Evolutionary conservation across 2,888 invertebrate species (phyloP).

Genomic region (Lamproptera curius): DNA sequence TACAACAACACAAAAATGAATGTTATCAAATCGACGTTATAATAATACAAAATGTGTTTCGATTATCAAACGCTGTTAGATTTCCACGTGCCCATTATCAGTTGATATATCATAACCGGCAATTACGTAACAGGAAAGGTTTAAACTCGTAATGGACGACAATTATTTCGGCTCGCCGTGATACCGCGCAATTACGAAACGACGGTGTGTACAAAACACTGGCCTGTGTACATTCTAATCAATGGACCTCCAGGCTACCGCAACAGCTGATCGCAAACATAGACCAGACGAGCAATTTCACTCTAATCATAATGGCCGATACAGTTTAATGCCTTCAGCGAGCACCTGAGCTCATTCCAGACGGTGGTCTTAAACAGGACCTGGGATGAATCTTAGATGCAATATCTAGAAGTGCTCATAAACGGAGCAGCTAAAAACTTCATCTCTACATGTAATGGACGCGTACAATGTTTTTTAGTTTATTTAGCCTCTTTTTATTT

Average conservation of each 20-base stretch:
- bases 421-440: too few relatives aligned
- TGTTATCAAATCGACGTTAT: too few relatives aligned
- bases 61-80: neutral
- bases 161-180: neutral
- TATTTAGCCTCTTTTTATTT: too few relatives aligned
- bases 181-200: conserved; percentile 7
- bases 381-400: conserved; percentile 11
- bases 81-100: neutral
- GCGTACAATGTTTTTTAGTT: too few relatives aligned
- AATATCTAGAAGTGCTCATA: conserved; percentile 10
- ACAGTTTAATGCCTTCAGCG: conserved; percentile 72
- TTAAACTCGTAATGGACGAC: conserved; percentile 4
- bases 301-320: conserved; percentile 63
- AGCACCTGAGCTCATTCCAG: conserved; percentile 49
- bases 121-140: neutral
- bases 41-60: neutral
- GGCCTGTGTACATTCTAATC: conserved; percentile 41
- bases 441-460: too few relatives aligned
- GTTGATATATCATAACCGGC: neutral
- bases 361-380: conserved; percentile 35
- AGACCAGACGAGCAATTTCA: conserved; percentile 51
- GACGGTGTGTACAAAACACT: conserved; percentile 1
- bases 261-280: conserved; percentile 64
- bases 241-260: conserved; percentile 53
- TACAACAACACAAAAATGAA: neutral